A percentile compares a stretch with the other conserved stretches of the same genome.
These are phyloP conservation scores for Rhinopomastus cyanomelas DNA, from an alignment of 2,113 vertebrate genomes.

Conservation along the genomic window DNA sequence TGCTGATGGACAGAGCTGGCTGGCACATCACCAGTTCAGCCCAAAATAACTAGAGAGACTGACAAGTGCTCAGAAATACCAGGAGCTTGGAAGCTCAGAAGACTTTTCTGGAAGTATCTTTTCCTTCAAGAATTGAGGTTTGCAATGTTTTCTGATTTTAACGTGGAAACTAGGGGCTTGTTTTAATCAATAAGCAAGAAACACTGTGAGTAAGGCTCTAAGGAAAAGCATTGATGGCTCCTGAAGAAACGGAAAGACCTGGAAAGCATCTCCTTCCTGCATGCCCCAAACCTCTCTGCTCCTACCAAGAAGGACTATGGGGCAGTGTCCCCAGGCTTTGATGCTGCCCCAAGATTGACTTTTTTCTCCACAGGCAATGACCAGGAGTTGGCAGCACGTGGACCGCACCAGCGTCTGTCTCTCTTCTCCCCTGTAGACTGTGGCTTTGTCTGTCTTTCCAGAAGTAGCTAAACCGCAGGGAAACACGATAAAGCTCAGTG, in stretches of 20 bases:
- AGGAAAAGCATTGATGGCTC: not conserved
- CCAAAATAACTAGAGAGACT: not conserved
- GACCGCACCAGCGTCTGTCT: not conserved
- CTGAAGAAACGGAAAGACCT: not conserved
- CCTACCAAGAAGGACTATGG: too few relatives aligned
- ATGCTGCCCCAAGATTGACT: not conserved
- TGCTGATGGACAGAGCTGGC: not conserved
- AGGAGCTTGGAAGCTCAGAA: not conserved
- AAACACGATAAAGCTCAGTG: not conserved
- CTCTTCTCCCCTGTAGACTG: not conserved
- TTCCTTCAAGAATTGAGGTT: not conserved
- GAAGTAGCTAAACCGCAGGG: not conserved
- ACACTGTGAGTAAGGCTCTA: not conserved
- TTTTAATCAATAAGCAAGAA: not conserved
- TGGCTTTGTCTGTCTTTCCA: not conserved
- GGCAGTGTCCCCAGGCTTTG: not conserved
- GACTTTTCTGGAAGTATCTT: not conserved
- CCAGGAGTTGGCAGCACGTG: accelerated
- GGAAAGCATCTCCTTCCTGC: not conserved
- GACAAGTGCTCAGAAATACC: not conserved
- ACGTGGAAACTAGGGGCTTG: not conserved
- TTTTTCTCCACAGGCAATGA: not conserved
- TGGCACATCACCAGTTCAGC: not conserved
- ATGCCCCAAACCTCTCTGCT: not conserved
- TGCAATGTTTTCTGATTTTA: not conserved